Evolutionary conservation across 2,797 vertebrate species (phyloP), one percentile per base, ranked within the genome.

Genomic region (Argyrosomus regius): DNA sequence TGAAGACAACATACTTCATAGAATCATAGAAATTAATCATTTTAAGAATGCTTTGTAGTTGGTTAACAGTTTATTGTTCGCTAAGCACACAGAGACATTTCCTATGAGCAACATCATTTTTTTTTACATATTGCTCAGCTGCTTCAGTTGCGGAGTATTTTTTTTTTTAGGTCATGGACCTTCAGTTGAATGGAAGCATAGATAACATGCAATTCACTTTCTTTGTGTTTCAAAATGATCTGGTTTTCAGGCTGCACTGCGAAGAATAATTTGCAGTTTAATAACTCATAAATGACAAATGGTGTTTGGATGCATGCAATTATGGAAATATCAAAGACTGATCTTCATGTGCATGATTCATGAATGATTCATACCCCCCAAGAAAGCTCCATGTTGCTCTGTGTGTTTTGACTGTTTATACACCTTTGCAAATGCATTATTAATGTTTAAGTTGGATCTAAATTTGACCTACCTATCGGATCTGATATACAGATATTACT

Each of bases 211-310:
- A 46, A 64, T 59, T 75, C 46, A 28, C 20, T 35, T 16, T 16
- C 24, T 63, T 52, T 75, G 72, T 64, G 58, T 64, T 68, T 64
- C 9, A 46, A 52, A 70, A 46, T 52, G 7, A 74, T 63, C 64
- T 1, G 18, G 2, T 60, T 54, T 13, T 6, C n/a, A 41, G 20
- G 24, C 28, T 46, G 24, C 28, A 48, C 59, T 3, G 46, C 58
- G 24, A 61, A 43, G 8, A 75, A 63, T 22, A 54, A 52, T 54
- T 53, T 53, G 26, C 28, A 28, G 12, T 39, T 67, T 16, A 45
- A 54, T 67, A 70, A 74, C 45, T 63, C 59, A 64, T 24, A 41
- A 20, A 35, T 52, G 13, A 64, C n/a, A 77, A 58, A 68, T 64
- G 13, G 48, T 49, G 17, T 49, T 53, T 65, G 12, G 31, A 62